Evolutionary conservation across 2,797 vertebrate species (phyloP).

Genomic region (Coccyzus lansbergi): DNA sequence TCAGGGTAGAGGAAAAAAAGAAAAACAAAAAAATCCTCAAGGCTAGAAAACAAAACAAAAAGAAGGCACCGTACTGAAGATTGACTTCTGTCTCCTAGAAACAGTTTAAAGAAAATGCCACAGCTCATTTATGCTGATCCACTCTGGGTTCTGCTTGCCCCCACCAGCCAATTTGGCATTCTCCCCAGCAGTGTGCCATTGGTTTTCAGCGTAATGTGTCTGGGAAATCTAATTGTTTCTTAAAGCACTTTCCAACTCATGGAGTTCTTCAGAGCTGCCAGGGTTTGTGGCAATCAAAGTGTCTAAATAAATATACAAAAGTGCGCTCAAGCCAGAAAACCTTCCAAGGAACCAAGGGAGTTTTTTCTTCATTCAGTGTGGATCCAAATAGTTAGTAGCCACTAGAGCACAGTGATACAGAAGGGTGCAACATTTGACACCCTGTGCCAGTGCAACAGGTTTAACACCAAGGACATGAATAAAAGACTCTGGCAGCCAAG

Average conservation of each 20-base stretch:
- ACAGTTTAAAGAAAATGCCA: conserved; percentile 55
- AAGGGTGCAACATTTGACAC: not conserved
- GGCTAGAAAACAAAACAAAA: not conserved
- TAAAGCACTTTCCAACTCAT: not conserved
- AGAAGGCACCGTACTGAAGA: not conserved
- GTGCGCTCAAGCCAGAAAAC: not conserved
- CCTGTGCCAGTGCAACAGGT: not conserved
- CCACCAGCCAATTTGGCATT: not conserved
- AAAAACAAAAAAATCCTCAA: not conserved
- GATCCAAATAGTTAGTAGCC: not conserved
- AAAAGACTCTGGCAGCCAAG: not conserved
- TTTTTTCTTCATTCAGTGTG: accelerated
- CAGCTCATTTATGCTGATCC: not conserved
- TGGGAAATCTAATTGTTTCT: conserved; percentile 39
- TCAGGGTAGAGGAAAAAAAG: not conserved
- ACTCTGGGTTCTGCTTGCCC: not conserved
- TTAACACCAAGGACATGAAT: not conserved
- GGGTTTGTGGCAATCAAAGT: not conserved
- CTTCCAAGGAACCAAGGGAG: not conserved
- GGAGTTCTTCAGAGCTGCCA: conserved; percentile 11
- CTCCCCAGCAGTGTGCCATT: not conserved
- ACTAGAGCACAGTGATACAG: not conserved
- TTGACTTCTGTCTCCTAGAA: conserved; percentile 4
- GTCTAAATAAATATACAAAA: conserved; percentile 1
- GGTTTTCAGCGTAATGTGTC: not conserved